Base-by-base conservation (phyloP, 2,797 vertebrate genomes). In the Cuculus canorus region DNA sequence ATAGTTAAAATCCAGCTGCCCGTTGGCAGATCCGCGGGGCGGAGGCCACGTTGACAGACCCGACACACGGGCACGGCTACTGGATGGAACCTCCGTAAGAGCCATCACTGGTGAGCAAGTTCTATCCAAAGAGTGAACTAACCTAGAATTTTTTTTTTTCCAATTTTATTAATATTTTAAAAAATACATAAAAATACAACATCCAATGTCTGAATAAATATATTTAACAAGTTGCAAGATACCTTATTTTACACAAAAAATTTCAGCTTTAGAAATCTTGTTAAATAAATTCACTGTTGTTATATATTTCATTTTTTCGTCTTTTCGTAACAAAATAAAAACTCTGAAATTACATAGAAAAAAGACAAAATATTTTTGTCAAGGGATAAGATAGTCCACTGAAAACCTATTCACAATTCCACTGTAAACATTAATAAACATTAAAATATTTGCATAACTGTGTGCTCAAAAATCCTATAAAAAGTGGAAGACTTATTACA, bases 261-360 rank as follows among this genome's bases (percentile, higher is more conserved):
- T 97, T 97, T 98, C 98, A 98, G 98, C 98, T 98, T 98, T 99
- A 99, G 98, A 99, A 99, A 99, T 98, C 98, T 98, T 97, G 98
- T 98, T 98, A 99, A 99, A 99, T 99, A 99, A 98, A 98, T 98
- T 98, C 98, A 98, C 97, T 96, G 98, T 98, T 98, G 98, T 98
- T 98, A 99, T 98, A 98, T 98, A 98, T 98, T 98, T 98, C 98
- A 98, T 98, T 98, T 98, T 98, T 98, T 98, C 43, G 97, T 98
- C 97, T 98, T 98, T 98, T 98, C 98, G 98, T 99, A 99, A 98
- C 98, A 99, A 99, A 99, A 99, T 99, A 99, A 99, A 99, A 99
- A 98, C 98, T 99, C 98, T 99, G 98, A 99, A 98, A 99, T 99
- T 99, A 97, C 97, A 98, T 99, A 99, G 98, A 99, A 99, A 98